These are phyloP conservation scores for Diplolepis rosae DNA, from an alignment of 2,888 invertebrate genomes.

Conservation along the genomic window DNA sequence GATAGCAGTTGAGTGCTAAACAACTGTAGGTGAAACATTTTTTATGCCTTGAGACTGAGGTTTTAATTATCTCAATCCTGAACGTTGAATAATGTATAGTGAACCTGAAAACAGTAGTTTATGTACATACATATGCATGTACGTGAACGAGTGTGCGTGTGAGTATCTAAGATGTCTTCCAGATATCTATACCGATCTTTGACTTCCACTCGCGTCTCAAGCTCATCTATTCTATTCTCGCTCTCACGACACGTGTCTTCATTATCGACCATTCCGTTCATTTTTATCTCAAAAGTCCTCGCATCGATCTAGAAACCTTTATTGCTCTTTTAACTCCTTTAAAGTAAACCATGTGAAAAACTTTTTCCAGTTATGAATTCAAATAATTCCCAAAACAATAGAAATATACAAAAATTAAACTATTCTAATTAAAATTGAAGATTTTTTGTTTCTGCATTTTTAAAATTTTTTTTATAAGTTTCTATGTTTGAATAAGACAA, in stretches of 20 bases:
- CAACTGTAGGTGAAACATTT: neutral
- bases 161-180: slow-evolving; percentile 21
- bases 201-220: slow-evolving; percentile 14
- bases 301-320: neutral
- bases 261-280: slow-evolving; percentile 16
- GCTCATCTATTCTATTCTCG: slow-evolving; percentile 26
- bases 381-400: no score
- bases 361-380: neutral
- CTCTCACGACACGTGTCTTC: slow-evolving; percentile 29
- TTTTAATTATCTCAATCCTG: slow-evolving; percentile 10
- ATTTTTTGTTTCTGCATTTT: no score
- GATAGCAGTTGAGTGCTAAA: neutral
- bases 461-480: no score
- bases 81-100: slow-evolving; percentile 16
- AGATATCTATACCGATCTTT: slow-evolving; percentile 26
- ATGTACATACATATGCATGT: neutral
- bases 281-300: slow-evolving; percentile 24
- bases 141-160: slow-evolving; percentile 9
- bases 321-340: slow-evolving; percentile 3
- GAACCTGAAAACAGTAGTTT: neutral
- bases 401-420: no score
- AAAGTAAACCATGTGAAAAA: neutral
- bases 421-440: no score
- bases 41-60: neutral
- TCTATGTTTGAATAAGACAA: neutral